Percentiles rank a stretch among this genome's conserved stretches.
Conservation (phyloP, 2,113 vertebrate genomes). For the Apus apus region DNA sequence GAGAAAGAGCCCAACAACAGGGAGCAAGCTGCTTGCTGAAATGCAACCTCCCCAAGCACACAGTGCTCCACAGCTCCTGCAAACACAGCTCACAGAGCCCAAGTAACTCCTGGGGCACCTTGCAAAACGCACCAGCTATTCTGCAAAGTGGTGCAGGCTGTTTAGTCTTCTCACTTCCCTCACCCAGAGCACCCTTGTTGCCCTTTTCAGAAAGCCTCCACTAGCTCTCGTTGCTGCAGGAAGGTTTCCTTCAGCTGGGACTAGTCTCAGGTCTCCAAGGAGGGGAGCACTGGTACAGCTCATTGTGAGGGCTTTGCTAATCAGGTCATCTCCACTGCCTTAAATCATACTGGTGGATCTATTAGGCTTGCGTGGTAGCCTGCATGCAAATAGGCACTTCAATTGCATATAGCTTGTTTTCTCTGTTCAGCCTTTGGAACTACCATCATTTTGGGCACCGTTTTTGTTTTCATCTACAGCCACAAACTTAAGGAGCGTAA, state of each 20-base stretch:
- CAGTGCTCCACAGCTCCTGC: not conserved
- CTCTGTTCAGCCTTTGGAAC: not conserved
- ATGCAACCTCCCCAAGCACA: not conserved
- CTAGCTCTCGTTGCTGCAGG: constrained; percentile 36
- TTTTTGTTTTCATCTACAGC: not conserved
- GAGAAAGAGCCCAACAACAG: not conserved
- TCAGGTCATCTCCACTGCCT: constrained; percentile 26
- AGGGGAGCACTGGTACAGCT: constrained; percentile 38
- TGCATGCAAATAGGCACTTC: not conserved
- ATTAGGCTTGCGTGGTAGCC: not conserved
- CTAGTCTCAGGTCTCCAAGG: constrained; percentile 66
- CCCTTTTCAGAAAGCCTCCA: constrained; percentile 27
- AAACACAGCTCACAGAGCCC: not conserved
- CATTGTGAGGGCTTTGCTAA: not conserved
- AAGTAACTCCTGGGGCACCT: not conserved
- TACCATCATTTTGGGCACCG: not conserved
- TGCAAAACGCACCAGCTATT: not conserved
- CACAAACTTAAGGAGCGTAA: not conserved
- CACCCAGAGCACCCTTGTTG: not conserved
- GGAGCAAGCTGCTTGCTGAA: not conserved
- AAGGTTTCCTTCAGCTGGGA: constrained; percentile 68
- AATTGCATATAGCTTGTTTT: not conserved
- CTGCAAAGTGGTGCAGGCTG: not conserved
- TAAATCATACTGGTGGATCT: not conserved
- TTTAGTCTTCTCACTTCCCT: not conserved